phyloP scores from a whole-genome alignment of 1,140 invertebrate genomes.

The Periplaneta americana region DNA sequence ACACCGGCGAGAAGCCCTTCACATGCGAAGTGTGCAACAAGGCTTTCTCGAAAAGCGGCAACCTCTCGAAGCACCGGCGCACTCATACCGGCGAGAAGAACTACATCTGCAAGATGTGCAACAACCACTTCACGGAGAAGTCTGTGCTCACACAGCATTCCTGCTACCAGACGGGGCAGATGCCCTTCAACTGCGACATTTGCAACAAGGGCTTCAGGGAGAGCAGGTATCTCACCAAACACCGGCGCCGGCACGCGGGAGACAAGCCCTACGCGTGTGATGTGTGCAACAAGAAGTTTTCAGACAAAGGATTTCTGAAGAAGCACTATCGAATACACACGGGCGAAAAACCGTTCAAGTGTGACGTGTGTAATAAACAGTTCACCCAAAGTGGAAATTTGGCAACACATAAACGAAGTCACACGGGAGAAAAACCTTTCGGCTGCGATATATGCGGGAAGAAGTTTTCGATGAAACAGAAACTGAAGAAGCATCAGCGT shows the following conservation, averaged over 20 bases:
- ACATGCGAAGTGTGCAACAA: background rate
- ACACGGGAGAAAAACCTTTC: constrained; percentile 12
- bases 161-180: constrained; percentile 16
- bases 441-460: constrained; percentile 2
- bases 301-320: constrained; percentile 29
- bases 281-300: constrained; percentile 36
- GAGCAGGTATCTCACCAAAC: constrained; percentile 25
- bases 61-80: constrained; percentile 72
- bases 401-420: background rate
- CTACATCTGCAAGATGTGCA: constrained; percentile 36
- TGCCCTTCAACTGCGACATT: constrained; percentile 15
- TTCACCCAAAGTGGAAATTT: background rate
- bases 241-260: constrained; percentile 31
- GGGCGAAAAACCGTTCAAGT: constrained; percentile 21
- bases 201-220: constrained; percentile 1
- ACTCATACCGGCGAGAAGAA: constrained; percentile 57
- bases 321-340: constrained; percentile 38
- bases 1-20: constrained; percentile 14
- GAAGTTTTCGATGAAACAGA: background rate
- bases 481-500: background rate
- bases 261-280: constrained; percentile 28
- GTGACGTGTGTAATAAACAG: constrained; percentile 2
- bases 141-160: constrained; percentile 14
- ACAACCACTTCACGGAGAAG: constrained; percentile 27
- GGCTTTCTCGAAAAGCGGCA: constrained; percentile 27